Percentiles rank a stretch among this genome's conserved stretches.
These are phyloP conservation scores for Anneissia japonica DNA, from an alignment of 35 echinoderm and acorn worm genomes.

Conservation along the genomic window DNA sequence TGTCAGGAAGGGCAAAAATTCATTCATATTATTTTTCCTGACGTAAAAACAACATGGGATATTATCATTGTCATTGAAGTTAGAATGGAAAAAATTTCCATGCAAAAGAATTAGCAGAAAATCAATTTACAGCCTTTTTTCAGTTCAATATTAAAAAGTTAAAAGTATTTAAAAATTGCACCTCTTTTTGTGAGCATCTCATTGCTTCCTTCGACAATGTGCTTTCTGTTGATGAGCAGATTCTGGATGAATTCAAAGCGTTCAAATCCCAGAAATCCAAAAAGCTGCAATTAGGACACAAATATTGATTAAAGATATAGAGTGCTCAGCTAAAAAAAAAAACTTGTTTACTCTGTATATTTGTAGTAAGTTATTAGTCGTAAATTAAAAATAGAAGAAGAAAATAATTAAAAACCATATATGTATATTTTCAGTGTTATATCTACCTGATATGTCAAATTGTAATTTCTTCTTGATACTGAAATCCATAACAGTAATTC, in stretches of 20 bases:
- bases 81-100: not conserved
- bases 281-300: slow-evolving; percentile 81
- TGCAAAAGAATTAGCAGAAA: not conserved
- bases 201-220: slow-evolving; percentile 49
- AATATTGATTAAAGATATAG: too few species aligned
- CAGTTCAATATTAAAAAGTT: not conserved
- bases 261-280: slow-evolving; percentile 92
- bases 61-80: not conserved
- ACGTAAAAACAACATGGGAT: not conserved
- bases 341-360: too few species aligned
- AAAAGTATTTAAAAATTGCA: slow-evolving; percentile 24
- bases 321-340: too few species aligned
- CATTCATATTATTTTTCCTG: too few species aligned
- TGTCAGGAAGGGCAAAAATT: too few species aligned
- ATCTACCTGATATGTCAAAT: too few species aligned
- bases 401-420: too few species aligned
- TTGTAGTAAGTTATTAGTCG: too few species aligned
- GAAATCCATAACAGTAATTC: too few species aligned
- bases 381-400: too few species aligned
- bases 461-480: too few species aligned
- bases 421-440: too few species aligned
- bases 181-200: slow-evolving; percentile 34
- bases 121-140: not conserved
- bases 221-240: slow-evolving; percentile 42
- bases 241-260: slow-evolving; percentile 91